phyloP scores from a whole-genome alignment of 2,888 invertebrate species.

The Tenthredo notha region DNA sequence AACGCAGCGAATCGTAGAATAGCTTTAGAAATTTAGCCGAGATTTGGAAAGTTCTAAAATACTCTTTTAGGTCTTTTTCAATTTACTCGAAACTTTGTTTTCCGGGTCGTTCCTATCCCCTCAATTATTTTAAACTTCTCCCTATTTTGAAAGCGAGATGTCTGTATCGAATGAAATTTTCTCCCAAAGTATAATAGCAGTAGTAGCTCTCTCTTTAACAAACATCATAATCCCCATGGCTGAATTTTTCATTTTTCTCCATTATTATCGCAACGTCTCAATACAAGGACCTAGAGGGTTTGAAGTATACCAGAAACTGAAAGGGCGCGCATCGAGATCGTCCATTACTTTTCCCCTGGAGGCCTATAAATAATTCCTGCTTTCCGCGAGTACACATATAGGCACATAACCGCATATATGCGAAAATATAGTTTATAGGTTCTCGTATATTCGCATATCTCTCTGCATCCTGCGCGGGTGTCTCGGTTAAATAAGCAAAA shows the following conservation, averaged over 20 bases:
- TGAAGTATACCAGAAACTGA: constrained; percentile 32
- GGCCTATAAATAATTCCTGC: constrained; percentile 47
- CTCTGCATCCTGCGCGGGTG: constrained; percentile 6
- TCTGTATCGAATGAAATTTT: neutral
- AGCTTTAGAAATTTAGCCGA: neutral
- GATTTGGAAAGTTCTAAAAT: neutral
- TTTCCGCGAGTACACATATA: constrained; percentile 28
- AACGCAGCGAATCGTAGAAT: neutral
- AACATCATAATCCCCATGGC: neutral
- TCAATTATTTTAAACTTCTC: neutral
- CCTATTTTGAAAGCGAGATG: neutral
- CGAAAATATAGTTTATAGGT: constrained; percentile 27
- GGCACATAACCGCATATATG: neutral
- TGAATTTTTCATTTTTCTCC: constrained; percentile 12
- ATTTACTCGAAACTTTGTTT: neutral
- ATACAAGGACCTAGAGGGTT: neutral
- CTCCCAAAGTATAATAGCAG: neutral
- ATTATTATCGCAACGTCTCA: constrained; percentile 22
- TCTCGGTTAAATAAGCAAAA: constrained; percentile 41
- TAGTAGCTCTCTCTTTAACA: neutral
- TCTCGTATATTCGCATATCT: constrained; percentile 3
- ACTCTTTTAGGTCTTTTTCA: neutral
- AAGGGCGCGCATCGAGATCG: constrained; percentile 31
- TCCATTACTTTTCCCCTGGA: constrained; percentile 34
- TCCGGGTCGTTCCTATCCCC: neutral